Percentiles rank a stretch among this genome's conserved stretches.
Conservation (phyloP, 2,797 vertebrate genomes). For the Passerculus sandwichensis region DNA sequence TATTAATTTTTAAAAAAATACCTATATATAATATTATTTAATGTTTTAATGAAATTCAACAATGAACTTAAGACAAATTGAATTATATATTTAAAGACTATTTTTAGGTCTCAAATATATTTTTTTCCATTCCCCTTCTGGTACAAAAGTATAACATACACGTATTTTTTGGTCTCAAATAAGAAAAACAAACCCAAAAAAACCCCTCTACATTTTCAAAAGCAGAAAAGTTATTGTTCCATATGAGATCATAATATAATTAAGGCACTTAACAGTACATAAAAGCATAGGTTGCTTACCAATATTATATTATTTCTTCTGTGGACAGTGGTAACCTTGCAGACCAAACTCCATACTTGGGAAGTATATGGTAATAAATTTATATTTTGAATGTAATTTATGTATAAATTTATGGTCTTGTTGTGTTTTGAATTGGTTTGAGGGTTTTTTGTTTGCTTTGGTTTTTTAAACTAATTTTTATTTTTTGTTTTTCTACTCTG, state of each 20-base stretch:
- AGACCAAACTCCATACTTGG: neutral
- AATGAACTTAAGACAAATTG: neutral
- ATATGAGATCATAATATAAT: neutral
- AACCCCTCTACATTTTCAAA: neutral
- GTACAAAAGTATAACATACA: neutral
- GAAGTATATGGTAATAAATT: neutral
- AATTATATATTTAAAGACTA: neutral
- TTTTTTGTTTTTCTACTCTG: neutral
- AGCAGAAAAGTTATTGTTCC: neutral
- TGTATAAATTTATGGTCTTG: neutral
- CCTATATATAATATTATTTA: neutral
- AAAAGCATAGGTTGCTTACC: neutral
- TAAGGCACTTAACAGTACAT: neutral
- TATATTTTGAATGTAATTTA: too few relatives aligned
- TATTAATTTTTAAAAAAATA: neutral
- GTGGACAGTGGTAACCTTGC: neutral
- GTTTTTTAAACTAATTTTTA: rapidly evolving
- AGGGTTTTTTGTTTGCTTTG: too few relatives aligned
- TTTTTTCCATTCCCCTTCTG: neutral
- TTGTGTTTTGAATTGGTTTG: neutral
- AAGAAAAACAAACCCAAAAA: neutral
- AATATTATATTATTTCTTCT: neutral
- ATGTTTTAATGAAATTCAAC: neutral
- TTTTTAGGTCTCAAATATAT: neutral
- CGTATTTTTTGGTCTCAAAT: neutral